Base-by-base conservation (phyloP, 64 coral and sea anemone genomes). In the Montipora foliosa region DNA sequence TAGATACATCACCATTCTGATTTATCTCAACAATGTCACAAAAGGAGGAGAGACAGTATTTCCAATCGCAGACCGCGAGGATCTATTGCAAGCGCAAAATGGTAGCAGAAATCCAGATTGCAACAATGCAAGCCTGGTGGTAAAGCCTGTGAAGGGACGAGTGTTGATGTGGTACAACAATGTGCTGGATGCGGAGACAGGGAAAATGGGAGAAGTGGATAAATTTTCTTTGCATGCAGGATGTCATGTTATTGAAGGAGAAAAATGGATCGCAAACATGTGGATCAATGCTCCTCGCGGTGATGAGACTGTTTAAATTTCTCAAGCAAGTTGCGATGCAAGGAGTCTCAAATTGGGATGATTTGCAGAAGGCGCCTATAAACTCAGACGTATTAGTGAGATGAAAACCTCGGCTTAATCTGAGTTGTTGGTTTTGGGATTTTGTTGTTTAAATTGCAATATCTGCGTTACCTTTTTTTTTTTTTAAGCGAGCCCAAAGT, bases 151-250 rank as follows among this genome's bases (percentile, higher is more conserved):
- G 13, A 91, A 83, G 76, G 96, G 96, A 49, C 46, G 77, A 0
- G 93, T 93, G 1, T 53, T 97, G 37, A 83, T 97, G 70, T 97
- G 96, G 96, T 97, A 97, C 72, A 97, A 97, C 58, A 89, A 97
- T 55, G 21, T 87, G 17, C 75, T 94, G 5, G 79, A 97, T 53
- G 89, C 94, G 44, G 53, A 95, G 49, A 95, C 93, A 17, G 93
- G 89, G 4, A 92, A 90, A 84, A 86, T 97, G 6, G 96, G 96
- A 8, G 20, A 86, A 5, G 22, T 88, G 9, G 96, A 97, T 70
- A 45, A 75, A 75, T 45, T 83, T 5, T 84, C 91, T 8, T 92
- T 87, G 47, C 96, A 97, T 46, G 96, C 92, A 17, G 96, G 89
- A 49, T 97, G 96, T 90, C 89, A 97, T 44, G 96, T 97, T 51